Evolutionary conservation across 92 coral and sea anemone species (phyloP), one percentile per base, ranked within the genome.

Genomic region (Micromussa lordhowensis): DNA sequence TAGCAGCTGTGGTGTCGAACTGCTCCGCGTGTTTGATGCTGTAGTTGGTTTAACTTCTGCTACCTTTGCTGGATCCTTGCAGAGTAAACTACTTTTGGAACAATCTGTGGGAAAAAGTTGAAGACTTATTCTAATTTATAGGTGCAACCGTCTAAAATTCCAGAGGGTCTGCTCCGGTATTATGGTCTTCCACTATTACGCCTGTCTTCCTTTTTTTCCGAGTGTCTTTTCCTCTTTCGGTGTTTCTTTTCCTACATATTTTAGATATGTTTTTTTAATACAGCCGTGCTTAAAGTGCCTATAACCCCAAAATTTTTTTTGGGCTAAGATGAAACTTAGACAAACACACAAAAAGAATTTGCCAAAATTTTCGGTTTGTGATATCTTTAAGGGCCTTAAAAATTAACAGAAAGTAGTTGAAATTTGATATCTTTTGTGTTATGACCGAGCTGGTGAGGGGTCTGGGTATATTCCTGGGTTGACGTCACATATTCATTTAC

Each of bases 121-220:
- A 16, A 80, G 38, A 22, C 66, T 31, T 17, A 17, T 24, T 57
- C 3, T 18, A n/a, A 72, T 73, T 54, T 58, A 73, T n/a, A 17
- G 55, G 16, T n/a, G 26, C 35, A 15, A 13, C 9, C 28, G 24
- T 16, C 1, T 12, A 16, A 61, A 61, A 16, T 55, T 57, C 40
- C 58, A 28, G 13, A 4, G 30, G 51, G 49, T 29, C 19, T 26
- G 53, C 24, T 61, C 54, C 78, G 57, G 64, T 32, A 49, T 71
- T 64, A 61, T 22, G 71, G 19, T 21, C 19, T 53, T 9, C 76
- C 61, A 10, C 59, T 26, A 26, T 29, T 22, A 30, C 85, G 58
- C 85, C 85, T 18, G 22, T 38, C 71, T 36, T 44, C 38, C 18
- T 68, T 78, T 57, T n/a, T 59, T 84, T 75, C 88, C 87, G 78